Conservation (phyloP, 2,888 invertebrate species). For the Epinotia brunnichana region DNA sequence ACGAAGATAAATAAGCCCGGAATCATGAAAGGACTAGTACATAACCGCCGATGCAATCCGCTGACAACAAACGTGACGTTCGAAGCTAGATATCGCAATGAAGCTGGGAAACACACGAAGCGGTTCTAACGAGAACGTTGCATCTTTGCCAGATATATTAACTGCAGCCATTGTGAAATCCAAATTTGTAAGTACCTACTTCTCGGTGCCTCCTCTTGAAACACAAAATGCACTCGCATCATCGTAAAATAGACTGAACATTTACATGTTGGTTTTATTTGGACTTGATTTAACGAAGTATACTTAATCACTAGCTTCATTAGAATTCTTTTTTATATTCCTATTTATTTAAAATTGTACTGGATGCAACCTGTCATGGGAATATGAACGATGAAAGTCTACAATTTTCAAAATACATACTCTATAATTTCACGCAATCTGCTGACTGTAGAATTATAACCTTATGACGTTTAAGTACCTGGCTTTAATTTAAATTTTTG, state of each 20-base stretch:
- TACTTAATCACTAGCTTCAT: neutral
- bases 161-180: slow-evolving; percentile 13
- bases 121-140: slow-evolving; percentile 26
- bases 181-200: slow-evolving; percentile 3
- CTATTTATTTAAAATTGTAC: neutral
- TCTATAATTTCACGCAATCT: slow-evolving; percentile 14
- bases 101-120: slow-evolving; percentile 36
- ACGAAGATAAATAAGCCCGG: slow-evolving; percentile 54
- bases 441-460: slow-evolving; percentile 6
- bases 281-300: neutral
- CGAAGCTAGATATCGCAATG: slow-evolving; percentile 57
- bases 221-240: no score
- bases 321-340: neutral
- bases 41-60: slow-evolving; percentile 49
- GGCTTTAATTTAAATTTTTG: slow-evolving; percentile 8
- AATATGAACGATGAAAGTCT: slow-evolving; percentile 12
- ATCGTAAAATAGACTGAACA: neutral
- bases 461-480: neutral
- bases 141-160: slow-evolving; percentile 11
- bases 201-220: neutral
- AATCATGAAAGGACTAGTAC: slow-evolving; percentile 53
- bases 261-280: neutral
- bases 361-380: slow-evolving; percentile 7
- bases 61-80: slow-evolving; percentile 62
- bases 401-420: slow-evolving; percentile 22